Evolutionary conservation across 1,140 invertebrate genomes (phyloP), one percentile per base, ranked within the genome.

Genomic region (Drosophila pseudoobscura): DNA sequence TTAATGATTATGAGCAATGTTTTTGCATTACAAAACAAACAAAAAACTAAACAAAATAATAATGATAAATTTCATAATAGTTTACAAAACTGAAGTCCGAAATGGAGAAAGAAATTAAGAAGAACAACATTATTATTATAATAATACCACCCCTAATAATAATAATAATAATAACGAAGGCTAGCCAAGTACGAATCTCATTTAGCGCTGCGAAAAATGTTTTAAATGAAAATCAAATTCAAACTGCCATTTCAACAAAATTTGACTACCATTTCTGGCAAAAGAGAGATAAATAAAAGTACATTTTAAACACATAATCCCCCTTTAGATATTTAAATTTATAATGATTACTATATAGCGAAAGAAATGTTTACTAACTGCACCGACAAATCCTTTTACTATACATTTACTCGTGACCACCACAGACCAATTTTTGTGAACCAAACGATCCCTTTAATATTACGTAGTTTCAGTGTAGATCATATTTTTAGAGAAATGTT

Each of bases 111-210:
- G 29, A 78, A 75, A 54, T 35, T 24, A 29, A 41, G 59, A 44
- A 20, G 20, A 31, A 63, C 73, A 61, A 54, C 46, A 50, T n/a
- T 45, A 26, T 39, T 13, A 39, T 39, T 39, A 39, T 13, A 39
- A 39, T 13, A 39, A 11, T 1, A 39, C 20, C 20, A 20, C 2
- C 20, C 20, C 20, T 20, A 20, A 20, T 13, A 39, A 11, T 1
- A 39, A 13, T 39, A 13, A 5, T 39, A 39, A 39, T 39, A 13
- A 39, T 39, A 13, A 47, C 24, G 9, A 66, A 57, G 20, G 46
- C 45, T 69, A 75, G 56, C 68, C 52, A 80, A 72, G 59, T 74
- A 58, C 58, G 80, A 80, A 87, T 87, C 80, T 82, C 68, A 74
- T 85, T 79, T 62, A 66, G 45, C 45, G 46, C 60, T 77, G 65